phyloP scores from a whole-genome alignment of 2,113 vertebrate species.

The Numenius arquata region DNA sequence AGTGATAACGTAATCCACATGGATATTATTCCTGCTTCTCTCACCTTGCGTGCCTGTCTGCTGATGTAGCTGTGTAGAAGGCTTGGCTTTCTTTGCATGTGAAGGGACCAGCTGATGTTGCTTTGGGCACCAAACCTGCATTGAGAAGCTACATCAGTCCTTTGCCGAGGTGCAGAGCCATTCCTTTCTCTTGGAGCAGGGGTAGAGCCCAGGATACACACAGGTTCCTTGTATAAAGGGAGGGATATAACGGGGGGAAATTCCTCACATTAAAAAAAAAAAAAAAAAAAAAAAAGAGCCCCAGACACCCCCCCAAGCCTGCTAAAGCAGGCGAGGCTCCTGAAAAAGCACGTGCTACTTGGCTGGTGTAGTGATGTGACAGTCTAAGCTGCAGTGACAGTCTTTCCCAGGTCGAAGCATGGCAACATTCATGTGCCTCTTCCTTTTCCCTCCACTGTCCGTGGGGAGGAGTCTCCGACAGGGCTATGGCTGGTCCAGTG shows the following conservation, averaged over 20 bases:
- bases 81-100: neutral
- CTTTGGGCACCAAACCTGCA: neutral
- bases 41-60: neutral
- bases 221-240: neutral
- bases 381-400: neutral
- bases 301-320: neutral
- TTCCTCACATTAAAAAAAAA: neutral
- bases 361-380: neutral
- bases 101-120: neutral
- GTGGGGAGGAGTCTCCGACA: neutral
- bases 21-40: neutral
- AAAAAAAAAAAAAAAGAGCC: neutral
- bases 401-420: neutral
- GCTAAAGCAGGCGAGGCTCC: neutral
- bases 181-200: neutral
- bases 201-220: neutral
- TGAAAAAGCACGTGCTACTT: neutral
- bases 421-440: neutral
- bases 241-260: neutral
- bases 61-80: neutral
- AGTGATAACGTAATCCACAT: neutral
- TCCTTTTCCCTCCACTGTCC: neutral
- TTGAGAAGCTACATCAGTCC: neutral
- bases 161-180: neutral
- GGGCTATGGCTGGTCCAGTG: neutral